Conservation (phyloP, 2,797 vertebrate genomes). For the Cetoscarus ocellatus region DNA sequence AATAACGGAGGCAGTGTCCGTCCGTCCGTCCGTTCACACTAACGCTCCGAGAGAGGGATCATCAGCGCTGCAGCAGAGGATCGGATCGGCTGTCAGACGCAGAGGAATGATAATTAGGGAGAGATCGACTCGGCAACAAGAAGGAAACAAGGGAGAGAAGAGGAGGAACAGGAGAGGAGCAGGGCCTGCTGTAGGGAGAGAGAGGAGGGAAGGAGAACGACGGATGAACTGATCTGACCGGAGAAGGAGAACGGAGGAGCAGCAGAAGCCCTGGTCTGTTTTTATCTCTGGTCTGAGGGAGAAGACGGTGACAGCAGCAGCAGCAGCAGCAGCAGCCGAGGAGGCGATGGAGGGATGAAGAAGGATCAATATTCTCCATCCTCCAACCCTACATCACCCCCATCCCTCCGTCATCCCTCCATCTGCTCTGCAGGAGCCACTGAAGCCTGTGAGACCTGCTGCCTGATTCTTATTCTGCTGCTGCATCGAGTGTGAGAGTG, state of each 20-base stretch:
- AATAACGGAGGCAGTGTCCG: conserved; percentile 28
- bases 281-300: conserved; percentile 3
- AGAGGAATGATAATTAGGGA: conserved; percentile 76
- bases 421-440: conserved; percentile 71
- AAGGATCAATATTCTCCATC: conserved; percentile 58
- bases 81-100: conserved; percentile 60
- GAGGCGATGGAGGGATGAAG: conserved; percentile 62
- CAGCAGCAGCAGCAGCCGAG: conserved; percentile 42
- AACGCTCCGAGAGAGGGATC: conserved; percentile 14
- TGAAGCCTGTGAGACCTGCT: conserved; percentile 68
- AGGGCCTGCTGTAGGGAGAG: conserved; percentile 41
- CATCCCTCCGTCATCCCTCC: conserved; percentile 59
- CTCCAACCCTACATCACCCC: conserved; percentile 4
- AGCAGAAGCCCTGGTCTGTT: conserved; percentile 5
- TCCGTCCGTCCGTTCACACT: conserved; percentile 39
- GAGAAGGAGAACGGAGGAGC: conserved; percentile 11
- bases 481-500: conserved; percentile 45
- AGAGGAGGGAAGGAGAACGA: conserved; percentile 8
- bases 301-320: conserved; percentile 57
- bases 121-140: conserved; percentile 64
- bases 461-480: conserved; percentile 21
- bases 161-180: conserved; percentile 26
- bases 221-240: conserved; percentile 57
- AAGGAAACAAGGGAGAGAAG: conserved; percentile 33
- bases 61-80: conserved; percentile 55